phyloP scores from a whole-genome alignment of 2,113 vertebrate genomes.

The Aphyosemion australe region DNA sequence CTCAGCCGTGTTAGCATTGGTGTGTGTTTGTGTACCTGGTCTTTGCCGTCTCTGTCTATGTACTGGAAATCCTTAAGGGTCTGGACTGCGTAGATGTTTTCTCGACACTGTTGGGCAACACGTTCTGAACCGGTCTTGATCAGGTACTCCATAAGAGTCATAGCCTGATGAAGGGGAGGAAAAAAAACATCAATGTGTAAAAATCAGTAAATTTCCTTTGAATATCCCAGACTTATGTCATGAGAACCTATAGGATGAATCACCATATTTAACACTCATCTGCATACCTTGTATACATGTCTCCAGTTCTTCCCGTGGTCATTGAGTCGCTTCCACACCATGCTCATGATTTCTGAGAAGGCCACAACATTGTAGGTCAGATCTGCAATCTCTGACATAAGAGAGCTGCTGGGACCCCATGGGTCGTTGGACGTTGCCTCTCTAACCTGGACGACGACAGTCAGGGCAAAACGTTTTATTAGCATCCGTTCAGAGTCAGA shows the following conservation, averaged over 20 bases:
- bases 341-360: slow-evolving; percentile 94
- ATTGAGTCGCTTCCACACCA: slow-evolving; percentile 92
- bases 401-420: slow-evolving; percentile 91
- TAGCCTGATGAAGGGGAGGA: slow-evolving; percentile 79
- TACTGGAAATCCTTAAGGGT: slow-evolving; percentile 94
- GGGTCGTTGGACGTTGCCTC: slow-evolving; percentile 92
- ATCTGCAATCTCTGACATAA: slow-evolving; percentile 92
- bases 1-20: slow-evolving; percentile 3
- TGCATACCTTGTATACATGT: slow-evolving; percentile 87
- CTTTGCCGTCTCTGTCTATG: slow-evolving; percentile 91
- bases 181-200: not conserved
- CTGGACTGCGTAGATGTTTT: slow-evolving; percentile 94
- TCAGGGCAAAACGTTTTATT: slow-evolving; percentile 8
- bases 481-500: not conserved
- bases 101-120: slow-evolving; percentile 91
- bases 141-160: slow-evolving; percentile 94
- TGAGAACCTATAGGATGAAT: too few species aligned
- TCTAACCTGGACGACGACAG: slow-evolving; percentile 73
- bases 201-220: too few species aligned
- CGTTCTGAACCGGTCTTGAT: slow-evolving; percentile 94
- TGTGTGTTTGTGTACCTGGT: slow-evolving; percentile 79
- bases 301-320: slow-evolving; percentile 95
- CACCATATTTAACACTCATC: too few species aligned
- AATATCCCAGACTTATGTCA: too few species aligned
- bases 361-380: slow-evolving; percentile 92